Base-by-base conservation (phyloP, 2,888 invertebrate species). In the Cantharis rufa region DNA sequence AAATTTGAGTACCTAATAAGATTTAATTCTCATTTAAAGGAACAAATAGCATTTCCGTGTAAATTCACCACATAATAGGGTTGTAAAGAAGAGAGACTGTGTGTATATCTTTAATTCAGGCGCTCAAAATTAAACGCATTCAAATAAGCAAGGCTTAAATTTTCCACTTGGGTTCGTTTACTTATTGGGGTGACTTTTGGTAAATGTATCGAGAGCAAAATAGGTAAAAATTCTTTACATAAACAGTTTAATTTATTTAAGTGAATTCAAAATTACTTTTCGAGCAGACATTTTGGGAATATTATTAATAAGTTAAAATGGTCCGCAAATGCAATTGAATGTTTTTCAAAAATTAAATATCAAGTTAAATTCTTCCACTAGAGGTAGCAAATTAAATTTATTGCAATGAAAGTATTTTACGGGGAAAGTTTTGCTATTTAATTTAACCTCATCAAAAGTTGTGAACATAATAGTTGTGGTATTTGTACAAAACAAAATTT, bases 31-130 rank as follows among this genome's bases (percentile, higher is more conserved):
- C 80, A 80, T 80, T 81, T 80, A 79, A 74, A 79, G 74, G 80
- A 79, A 81, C 81, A 80, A 81, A 80, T 78, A 80, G 80, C 79
- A 79, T 81, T 81, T 81, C 81, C 80, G 81, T 81, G 81, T 81
- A 81, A 80, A 81, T 81, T 80, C 80, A 76, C 81, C 80, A 76
- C 81, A 80, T 81, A 81, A 81, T 81, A 75, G 79, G 76, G 77
- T 74, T 79, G 81, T 77, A 77, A 79, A 78, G 80, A 66, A 66
- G 78, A 79, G 79, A 76, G 77, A 71, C 73, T 72, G 72, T 79
- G 76, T 81, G 79, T 80, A 79, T 80, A 79, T 81, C 80, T 81
- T 81, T 81, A 80, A 81, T 81, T 81, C 80, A 68, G 71, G 73
- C 74, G 76, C 74, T 76, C 79, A 75, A 77, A 81, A 80, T 81